Evolutionary conservation across 1,140 invertebrate genomes (phyloP), one percentile per base, ranked within the genome.

Genomic region (Cyclargus thomasi): DNA sequence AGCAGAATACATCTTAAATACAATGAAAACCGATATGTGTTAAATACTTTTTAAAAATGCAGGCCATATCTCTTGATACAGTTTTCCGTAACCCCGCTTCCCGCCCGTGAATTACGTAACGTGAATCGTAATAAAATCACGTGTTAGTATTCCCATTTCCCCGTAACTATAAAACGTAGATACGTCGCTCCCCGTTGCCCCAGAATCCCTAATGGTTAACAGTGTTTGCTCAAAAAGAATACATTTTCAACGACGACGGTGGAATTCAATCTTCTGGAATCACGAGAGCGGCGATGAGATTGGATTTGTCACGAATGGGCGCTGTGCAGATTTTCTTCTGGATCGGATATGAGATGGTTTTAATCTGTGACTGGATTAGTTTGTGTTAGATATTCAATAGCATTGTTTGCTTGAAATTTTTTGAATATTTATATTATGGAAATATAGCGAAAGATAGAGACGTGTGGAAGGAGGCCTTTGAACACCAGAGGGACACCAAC

Each of bases 111-210:
- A 67, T 69, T 64, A 64, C 67, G 65, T 64, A 70, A 68, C 63
- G 35, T 55, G 63, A 70, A 65, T 72, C 63, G 39, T 47, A 47
- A 47, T 47, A 47, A 53, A 39, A 63, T 69, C 35, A 59, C 65
- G 65, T 67, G 53, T 53, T 29, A 57, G 59, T 57, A 59, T 62
- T 66, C 22, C 62, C 53, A 69, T 68, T 74, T 72, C 69, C 29
- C 55, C 55, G 73, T 67, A 70, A 70, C 67, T 70, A 72, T 70
- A 70, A 70, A 67, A 67, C 65, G 53, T 55, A 67, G 62, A 62
- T 64, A 20, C 55, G 17, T 17, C 53, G 16, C 57, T 64, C 22
- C 55, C 53, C 64, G 53, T 53, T 36, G 71, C 39, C 59, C 68
- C 68, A 57, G 55, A 67, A 29, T 67, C 62, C 36, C 5, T 23